Evolutionary conservation across 2,797 vertebrate genomes (phyloP).

Genomic region (Ambastaia sidthimunki): DNA sequence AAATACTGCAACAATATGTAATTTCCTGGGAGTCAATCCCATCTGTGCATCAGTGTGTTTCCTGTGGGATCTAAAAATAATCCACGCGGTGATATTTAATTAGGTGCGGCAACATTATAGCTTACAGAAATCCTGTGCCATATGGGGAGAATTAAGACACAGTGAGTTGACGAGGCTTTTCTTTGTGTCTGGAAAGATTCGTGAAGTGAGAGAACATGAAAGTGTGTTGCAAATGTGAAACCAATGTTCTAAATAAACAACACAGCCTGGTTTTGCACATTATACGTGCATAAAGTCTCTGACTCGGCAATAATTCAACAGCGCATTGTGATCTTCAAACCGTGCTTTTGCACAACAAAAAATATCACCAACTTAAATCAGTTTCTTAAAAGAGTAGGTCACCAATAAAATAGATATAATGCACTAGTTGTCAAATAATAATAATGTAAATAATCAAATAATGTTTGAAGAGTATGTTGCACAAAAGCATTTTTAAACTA

Average conservation of each 20-base stretch:
- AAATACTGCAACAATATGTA: constrained; percentile 36
- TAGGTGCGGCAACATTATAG: constrained; percentile 27
- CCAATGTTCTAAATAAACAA: constrained; percentile 8
- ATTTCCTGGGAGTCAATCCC: constrained; percentile 53
- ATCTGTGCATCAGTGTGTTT: constrained; percentile 38
- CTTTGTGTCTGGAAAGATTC: background rate
- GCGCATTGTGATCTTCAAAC: no score
- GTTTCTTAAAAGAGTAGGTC: no score
- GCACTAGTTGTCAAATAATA: no score
- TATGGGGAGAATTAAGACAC: constrained; percentile 10
- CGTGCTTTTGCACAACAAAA: no score
- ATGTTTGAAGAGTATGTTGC: constrained; percentile 3
- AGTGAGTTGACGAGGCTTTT: background rate
- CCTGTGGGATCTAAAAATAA: constrained; percentile 32
- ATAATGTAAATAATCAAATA: no score
- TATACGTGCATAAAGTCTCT: background rate
- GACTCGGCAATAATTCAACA: background rate
- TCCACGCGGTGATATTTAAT: constrained; percentile 37
- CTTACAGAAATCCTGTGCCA: background rate
- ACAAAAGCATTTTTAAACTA: constrained; percentile 41
- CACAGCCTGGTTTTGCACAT: background rate
- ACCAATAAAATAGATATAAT: no score
- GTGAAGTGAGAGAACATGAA: background rate
- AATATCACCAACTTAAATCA: background rate
- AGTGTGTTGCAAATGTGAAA: constrained; percentile 20